Percentiles rank a stretch among this genome's conserved stretches.
Conservation (phyloP, 2,888 invertebrate genomes). For the Uloborus plumipes region DNA sequence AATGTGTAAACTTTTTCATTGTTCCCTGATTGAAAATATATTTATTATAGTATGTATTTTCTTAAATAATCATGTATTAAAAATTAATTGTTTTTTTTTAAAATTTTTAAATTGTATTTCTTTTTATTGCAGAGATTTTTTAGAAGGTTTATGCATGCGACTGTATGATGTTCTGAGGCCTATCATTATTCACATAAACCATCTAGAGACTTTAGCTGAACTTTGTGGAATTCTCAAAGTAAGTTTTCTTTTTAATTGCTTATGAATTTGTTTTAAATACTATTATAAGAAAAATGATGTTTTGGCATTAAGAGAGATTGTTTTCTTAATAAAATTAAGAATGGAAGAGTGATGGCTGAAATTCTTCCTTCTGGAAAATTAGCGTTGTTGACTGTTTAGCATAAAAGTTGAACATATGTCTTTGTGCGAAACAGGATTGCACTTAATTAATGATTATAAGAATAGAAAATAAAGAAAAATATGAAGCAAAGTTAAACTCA, state of each 20-base stretch:
- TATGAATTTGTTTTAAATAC: no score
- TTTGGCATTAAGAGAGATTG: constrained; percentile 1
- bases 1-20: background rate
- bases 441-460: no score
- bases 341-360: no score
- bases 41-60: background rate
- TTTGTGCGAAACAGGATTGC: no score
- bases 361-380: no score
- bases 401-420: no score
- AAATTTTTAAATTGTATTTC: background rate
- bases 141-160: constrained; percentile 87
- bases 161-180: constrained; percentile 94
- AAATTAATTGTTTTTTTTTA: background rate
- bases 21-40: background rate
- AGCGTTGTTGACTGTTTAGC: no score
- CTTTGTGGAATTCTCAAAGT: constrained; percentile 92
- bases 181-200: constrained; percentile 94
- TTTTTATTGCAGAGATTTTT: constrained; percentile 75
- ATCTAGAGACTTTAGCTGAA: constrained; percentile 96
- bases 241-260: constrained; percentile 70
- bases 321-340: background rate
- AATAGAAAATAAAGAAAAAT: no score
- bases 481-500: no score
- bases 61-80: background rate
- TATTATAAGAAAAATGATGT: no score